Conservation (phyloP, 2,888 invertebrate species). For the Deilephila elpenor region DNA sequence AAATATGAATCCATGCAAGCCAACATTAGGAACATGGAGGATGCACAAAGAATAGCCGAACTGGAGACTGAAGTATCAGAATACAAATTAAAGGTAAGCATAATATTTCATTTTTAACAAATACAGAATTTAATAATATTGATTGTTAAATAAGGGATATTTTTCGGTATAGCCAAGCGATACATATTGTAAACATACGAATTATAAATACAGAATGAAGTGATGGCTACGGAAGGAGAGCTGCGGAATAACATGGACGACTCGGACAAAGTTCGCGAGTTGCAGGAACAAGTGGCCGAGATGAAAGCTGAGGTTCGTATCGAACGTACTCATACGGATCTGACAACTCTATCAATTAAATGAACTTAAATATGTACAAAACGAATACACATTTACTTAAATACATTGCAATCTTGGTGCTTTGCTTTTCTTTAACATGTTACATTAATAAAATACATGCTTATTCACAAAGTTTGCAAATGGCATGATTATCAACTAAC, state of each 20-base stretch:
- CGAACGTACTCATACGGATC: neutral
- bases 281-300: conserved; percentile 96
- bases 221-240: conserved; percentile 96
- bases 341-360: neutral
- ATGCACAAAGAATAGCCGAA: conserved; percentile 96
- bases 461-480: conserved; percentile 1
- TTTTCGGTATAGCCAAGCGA: too few relatives aligned
- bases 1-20: conserved; percentile 97
- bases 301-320: conserved; percentile 95
- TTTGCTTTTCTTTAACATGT: conserved; percentile 26
- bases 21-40: conserved; percentile 96
- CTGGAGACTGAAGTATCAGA: conserved; percentile 96
- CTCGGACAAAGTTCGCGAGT: conserved; percentile 93
- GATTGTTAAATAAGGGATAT: too few relatives aligned
- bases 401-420: conserved; percentile 15
- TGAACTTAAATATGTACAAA: conserved; percentile 4
- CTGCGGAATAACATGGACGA: conserved; percentile 93
- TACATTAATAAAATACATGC: conserved; percentile 4
- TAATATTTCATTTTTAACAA: neutral
- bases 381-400: neutral
- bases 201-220: conserved; percentile 90
- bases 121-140: too few relatives aligned
- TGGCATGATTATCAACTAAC: conserved; percentile 14
- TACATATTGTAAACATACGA: conserved; percentile 23
- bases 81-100: conserved; percentile 92